These are phyloP conservation scores for Drosophila sp. DNA, from an alignment of 1,140 invertebrate species.

Conservation along the genomic window DNA sequence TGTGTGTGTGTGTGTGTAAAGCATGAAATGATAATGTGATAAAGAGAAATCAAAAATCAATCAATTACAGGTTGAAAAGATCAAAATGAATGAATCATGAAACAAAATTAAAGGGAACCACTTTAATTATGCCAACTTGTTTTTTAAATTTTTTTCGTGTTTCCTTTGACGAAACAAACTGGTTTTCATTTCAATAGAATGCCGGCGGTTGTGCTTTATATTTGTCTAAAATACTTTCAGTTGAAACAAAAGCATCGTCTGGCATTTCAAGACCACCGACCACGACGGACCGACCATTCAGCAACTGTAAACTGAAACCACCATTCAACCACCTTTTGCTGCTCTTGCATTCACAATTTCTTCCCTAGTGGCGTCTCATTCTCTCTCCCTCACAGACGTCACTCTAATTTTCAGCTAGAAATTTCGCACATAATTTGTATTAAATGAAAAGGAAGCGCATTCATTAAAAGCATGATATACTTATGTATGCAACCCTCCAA, in stretches of 20 bases:
- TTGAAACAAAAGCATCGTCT: constrained; percentile 56
- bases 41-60: constrained; percentile 19
- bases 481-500: not conserved
- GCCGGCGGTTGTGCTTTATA: constrained; percentile 57
- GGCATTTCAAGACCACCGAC: constrained; percentile 46
- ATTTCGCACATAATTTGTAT: not conserved
- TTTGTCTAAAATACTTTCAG: constrained; percentile 43
- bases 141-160: constrained; percentile 2
- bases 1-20: constrained; percentile 22
- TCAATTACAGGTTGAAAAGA: not conserved
- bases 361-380: not conserved
- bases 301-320: constrained; percentile 42
- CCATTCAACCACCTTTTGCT: constrained; percentile 42
- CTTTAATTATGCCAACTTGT: constrained; percentile 37
- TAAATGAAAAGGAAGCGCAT: not conserved
- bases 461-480: not conserved
- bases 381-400: constrained; percentile 22
- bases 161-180: constrained; percentile 40
- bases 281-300: constrained; percentile 30
- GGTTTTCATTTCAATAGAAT: constrained; percentile 59
- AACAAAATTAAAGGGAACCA: constrained; percentile 16
- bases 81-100: constrained; percentile 21
- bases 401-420: constrained; percentile 11
- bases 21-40: constrained; percentile 31
- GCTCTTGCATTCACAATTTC: constrained; percentile 33